Conservation (phyloP, 2,113 vertebrate genomes). For the Hyperopisus bebe region DNA sequence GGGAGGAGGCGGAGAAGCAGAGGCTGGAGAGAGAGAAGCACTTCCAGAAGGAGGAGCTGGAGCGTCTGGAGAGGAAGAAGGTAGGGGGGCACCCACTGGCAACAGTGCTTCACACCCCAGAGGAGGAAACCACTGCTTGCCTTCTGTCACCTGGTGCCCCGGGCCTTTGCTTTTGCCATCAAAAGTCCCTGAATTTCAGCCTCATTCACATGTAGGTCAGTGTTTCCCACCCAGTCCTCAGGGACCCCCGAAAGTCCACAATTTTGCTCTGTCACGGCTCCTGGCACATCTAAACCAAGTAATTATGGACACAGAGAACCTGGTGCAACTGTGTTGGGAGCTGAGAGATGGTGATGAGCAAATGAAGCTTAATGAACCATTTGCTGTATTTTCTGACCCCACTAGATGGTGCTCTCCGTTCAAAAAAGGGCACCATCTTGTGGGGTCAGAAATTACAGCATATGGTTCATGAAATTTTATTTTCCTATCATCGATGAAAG, state of each 20-base stretch:
- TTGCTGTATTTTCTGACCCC: too few species aligned
- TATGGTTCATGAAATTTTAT: too few species aligned
- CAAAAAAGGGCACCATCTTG: too few species aligned
- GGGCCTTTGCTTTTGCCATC: background rate
- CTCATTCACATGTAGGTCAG: background rate
- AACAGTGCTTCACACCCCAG: background rate
- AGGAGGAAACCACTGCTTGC: background rate
- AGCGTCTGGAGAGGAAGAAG: constrained; percentile 90
- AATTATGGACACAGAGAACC: background rate
- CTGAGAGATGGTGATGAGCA: background rate
- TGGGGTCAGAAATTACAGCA: too few species aligned
- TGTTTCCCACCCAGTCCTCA: background rate
- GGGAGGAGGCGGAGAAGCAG: constrained; percentile 80
- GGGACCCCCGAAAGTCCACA: background rate
- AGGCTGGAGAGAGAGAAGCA: constrained; percentile 90
- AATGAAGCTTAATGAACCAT: too few species aligned
- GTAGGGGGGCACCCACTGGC: constrained; percentile 47
- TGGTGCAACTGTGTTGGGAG: background rate
- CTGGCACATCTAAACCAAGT: background rate
- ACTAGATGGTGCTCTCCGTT: too few species aligned
- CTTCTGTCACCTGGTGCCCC: background rate
- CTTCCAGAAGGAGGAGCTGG: constrained; percentile 94
- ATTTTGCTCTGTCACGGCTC: background rate
- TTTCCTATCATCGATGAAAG: background rate
- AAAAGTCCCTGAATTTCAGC: background rate